A percentile compares a stretch with the other conserved stretches of the same genome.
Evolutionary conservation across 1,140 invertebrate genomes (phyloP).

Genomic region (Aphidius gifuensis): DNA sequence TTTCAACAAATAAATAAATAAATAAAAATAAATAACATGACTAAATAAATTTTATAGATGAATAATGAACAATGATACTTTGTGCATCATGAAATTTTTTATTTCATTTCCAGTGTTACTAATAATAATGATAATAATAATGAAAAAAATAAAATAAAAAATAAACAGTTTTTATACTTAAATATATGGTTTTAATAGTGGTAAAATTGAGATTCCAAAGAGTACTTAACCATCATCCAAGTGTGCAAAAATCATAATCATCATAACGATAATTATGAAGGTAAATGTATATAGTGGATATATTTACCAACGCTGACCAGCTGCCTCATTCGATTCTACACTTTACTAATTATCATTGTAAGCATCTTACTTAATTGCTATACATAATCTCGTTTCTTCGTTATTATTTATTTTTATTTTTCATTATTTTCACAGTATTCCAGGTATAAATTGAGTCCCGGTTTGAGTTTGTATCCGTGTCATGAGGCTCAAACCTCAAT

Average conservation of each 20-base stretch:
- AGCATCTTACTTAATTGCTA: constrained; percentile 51
- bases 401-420: constrained; percentile 12
- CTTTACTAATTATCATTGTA: constrained; percentile 50
- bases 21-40: too few species aligned
- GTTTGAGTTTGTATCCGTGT: not conserved
- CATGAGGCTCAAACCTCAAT: too few species aligned
- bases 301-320: constrained; percentile 39
- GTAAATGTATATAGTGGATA: constrained; percentile 41
- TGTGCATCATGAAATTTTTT: too few species aligned
- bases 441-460: too few species aligned
- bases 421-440: not conserved
- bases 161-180: too few species aligned
- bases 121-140: too few species aligned
- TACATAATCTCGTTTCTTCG: constrained; percentile 26
- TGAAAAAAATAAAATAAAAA: too few species aligned
- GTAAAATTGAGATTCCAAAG: constrained; percentile 26
- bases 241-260: constrained; percentile 44
- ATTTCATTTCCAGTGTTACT: too few species aligned
- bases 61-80: too few species aligned
- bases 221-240: constrained; percentile 9
- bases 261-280: constrained; percentile 53
- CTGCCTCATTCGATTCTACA: constrained; percentile 47
- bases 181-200: not conserved
- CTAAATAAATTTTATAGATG: too few species aligned
- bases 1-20: too few species aligned